Percentiles rank a stretch among this genome's conserved stretches.
These are phyloP conservation scores for Tamandua tetradactyla DNA, from an alignment of 2,797 vertebrate genomes.

Conservation along the genomic window DNA sequence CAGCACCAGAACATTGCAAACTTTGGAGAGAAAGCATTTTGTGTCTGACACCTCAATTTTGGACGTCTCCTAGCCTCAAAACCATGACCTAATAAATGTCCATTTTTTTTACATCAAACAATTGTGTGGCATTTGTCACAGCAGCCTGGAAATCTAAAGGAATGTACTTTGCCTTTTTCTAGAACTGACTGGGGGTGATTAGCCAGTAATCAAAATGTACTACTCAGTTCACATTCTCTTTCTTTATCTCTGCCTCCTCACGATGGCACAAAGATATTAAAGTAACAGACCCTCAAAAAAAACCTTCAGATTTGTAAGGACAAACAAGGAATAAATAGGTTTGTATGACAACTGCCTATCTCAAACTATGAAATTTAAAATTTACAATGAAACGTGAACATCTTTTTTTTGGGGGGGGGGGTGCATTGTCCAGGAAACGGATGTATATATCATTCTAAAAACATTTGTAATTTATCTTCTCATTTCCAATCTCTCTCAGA, in stretches of 20 bases:
- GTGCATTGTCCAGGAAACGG: too few species aligned
- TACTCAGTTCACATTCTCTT: background rate
- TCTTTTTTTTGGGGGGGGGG: too few species aligned
- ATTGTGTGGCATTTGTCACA: too few species aligned
- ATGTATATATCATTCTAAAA: too few species aligned
- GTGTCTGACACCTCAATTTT: too few species aligned
- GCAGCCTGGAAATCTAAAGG: too few species aligned
- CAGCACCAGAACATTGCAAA: too few species aligned
- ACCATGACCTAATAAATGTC: too few species aligned
- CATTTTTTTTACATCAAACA: too few species aligned
- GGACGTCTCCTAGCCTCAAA: too few species aligned
- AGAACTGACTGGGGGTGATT: background rate
- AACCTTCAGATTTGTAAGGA: background rate
- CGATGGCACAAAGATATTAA: background rate
- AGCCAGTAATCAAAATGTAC: constrained; percentile 7
- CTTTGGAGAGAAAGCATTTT: too few species aligned
- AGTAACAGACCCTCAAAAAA: background rate
- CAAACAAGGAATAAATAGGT: background rate
- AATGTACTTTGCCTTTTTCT: background rate
- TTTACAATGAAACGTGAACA: constrained; percentile 39
- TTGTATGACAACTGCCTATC: background rate
- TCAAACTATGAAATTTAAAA: constrained; percentile 31
- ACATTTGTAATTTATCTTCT: constrained; percentile 13
- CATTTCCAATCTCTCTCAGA: constrained; percentile 43
- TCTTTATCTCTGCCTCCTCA: background rate